Evolutionary conservation across 1,140 invertebrate species (phyloP).

Genomic region (Heterodera schachtii): DNA sequence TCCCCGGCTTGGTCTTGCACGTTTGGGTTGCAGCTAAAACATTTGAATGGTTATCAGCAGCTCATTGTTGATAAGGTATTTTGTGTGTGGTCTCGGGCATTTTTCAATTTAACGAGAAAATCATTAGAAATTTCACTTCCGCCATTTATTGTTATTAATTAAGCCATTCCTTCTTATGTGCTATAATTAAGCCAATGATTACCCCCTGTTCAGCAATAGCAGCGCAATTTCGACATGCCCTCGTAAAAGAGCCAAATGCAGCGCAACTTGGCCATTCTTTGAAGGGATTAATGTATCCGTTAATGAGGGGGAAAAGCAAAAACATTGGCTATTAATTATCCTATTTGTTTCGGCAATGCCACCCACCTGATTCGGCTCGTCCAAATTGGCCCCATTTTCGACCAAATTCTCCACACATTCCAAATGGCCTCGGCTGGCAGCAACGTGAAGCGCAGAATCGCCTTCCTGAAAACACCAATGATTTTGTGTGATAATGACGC

Average conservation of each 20-base stretch:
- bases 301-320: too few relatives aligned
- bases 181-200: constrained; percentile 46
- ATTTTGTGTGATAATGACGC: too few relatives aligned
- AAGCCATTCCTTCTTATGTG: too few relatives aligned
- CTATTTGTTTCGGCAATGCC: too few relatives aligned
- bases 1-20: constrained; percentile 73
- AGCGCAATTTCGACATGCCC: constrained; percentile 77
- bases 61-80: too few relatives aligned
- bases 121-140: too few relatives aligned
- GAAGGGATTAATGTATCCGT: too few relatives aligned
- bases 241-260: constrained; percentile 73
- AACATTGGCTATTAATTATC: too few relatives aligned
- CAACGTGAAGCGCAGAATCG: constrained; percentile 72
- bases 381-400: constrained; percentile 89
- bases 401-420: constrained; percentile 83
- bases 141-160: too few relatives aligned
- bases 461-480: constrained; percentile 67
- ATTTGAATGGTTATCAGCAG: background rate
- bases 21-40: constrained; percentile 8
- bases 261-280: constrained; percentile 70
- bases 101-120: background rate
- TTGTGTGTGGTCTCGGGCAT: too few relatives aligned
- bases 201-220: constrained; percentile 87
- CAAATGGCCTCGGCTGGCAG: constrained; percentile 70
- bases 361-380: constrained; percentile 70